Evolutionary conservation across 2,888 invertebrate species (phyloP).

Genomic region (Drosophila ezoana): DNA sequence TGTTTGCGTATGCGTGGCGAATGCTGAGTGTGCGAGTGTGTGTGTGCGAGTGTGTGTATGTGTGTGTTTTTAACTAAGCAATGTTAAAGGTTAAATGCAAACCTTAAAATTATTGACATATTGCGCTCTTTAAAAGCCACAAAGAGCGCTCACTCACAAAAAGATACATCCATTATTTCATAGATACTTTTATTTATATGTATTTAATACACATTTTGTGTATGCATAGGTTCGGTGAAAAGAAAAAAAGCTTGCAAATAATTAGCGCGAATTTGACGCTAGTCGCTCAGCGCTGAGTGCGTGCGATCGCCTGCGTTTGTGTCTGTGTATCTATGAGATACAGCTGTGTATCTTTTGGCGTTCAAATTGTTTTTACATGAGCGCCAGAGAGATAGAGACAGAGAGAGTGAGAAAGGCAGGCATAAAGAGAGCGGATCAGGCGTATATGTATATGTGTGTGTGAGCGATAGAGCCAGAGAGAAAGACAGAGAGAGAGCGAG

Average conservation of each 20-base stretch:
- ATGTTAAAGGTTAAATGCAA: slow-evolving; percentile 66
- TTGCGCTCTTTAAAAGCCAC: slow-evolving; percentile 34
- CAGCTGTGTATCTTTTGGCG: slow-evolving; percentile 59
- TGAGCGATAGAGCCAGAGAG: slow-evolving; percentile 11
- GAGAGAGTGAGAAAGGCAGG: not conserved
- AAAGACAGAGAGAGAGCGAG: not conserved
- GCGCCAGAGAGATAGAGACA: slow-evolving; percentile 4
- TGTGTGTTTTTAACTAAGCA: slow-evolving; percentile 29
- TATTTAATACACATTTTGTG: not conserved
- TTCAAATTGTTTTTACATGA: slow-evolving; percentile 58
- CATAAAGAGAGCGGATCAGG: slow-evolving; percentile 9
- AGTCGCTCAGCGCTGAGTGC: slow-evolving; percentile 60
- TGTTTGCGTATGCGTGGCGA: slow-evolving; percentile 66
- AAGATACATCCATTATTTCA: not conserved
- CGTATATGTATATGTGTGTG: not conserved
- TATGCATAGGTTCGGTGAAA: not conserved
- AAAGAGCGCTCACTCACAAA: slow-evolving; percentile 36
- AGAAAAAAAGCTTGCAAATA: slow-evolving; percentile 69
- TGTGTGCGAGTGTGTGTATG: slow-evolving; percentile 15
- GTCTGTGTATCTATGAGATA: slow-evolving; percentile 50
- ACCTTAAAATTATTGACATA: slow-evolving; percentile 35
- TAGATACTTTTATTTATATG: slow-evolving; percentile 2
- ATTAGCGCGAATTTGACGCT: slow-evolving; percentile 78
- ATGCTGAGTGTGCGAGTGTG: slow-evolving; percentile 43
- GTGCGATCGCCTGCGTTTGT: slow-evolving; percentile 56